phyloP scores from a whole-genome alignment of 2,113 vertebrate genomes.

The Notechis scutatus region DNA sequence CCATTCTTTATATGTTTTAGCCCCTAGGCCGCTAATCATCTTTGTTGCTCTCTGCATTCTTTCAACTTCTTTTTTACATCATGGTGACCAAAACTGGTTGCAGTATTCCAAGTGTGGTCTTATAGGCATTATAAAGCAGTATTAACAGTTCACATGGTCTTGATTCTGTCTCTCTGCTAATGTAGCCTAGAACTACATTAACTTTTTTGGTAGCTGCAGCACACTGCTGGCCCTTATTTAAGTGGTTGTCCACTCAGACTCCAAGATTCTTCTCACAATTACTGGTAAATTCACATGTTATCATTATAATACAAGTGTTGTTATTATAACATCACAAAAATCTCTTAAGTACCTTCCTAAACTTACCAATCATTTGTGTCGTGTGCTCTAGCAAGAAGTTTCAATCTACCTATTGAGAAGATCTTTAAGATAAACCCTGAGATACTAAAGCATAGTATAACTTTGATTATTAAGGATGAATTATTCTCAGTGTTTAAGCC shows the following conservation, averaged over 20 bases:
- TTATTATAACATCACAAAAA: not conserved
- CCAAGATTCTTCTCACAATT: not conserved
- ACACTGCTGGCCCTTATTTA: not conserved
- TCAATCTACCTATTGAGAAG: not conserved
- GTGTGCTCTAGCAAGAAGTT: not conserved
- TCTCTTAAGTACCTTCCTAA: not conserved
- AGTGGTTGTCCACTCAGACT: not conserved
- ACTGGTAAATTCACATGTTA: not conserved
- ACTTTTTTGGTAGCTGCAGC: not conserved
- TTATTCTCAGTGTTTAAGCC: not conserved
- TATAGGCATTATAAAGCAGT: not conserved
- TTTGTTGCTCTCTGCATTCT: not conserved
- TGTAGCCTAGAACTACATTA: not conserved
- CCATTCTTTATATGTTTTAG: not conserved
- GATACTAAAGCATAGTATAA: not conserved
- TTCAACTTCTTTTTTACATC: not conserved
- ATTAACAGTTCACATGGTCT: not conserved
- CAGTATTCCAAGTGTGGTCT: not conserved
- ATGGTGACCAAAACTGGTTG: too few species aligned
- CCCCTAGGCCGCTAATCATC: not conserved
- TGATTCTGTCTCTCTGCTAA: not conserved
- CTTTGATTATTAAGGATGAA: not conserved
- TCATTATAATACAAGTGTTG: not conserved
- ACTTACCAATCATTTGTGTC: not conserved
- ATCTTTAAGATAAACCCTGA: not conserved